phyloP scores from a whole-genome alignment of 2,888 invertebrate species.

The Lasioglossum marginatum region DNA sequence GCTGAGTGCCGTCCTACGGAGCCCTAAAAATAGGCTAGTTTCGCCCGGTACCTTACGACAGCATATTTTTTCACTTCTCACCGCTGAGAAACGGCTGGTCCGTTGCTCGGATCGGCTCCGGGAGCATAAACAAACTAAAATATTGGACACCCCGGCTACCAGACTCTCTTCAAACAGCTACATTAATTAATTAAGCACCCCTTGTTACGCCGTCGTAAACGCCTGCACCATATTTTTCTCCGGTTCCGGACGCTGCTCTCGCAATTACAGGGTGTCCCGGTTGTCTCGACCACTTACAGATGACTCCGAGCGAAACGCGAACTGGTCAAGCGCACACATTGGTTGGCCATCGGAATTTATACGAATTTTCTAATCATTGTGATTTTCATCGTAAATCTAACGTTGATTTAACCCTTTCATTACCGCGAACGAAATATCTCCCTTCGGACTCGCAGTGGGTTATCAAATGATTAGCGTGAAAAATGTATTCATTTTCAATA shows the following conservation, averaged over 20 bases:
- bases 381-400: background rate
- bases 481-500: too few relatives aligned
- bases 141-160: constrained; percentile 28
- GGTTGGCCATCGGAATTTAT: background rate
- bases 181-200: constrained; percentile 46
- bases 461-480: too few relatives aligned
- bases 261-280: background rate
- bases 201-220: background rate
- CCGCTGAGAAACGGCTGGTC: background rate
- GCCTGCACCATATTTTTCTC: background rate
- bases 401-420: too few relatives aligned
- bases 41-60: constrained; percentile 21
- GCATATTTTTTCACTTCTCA: constrained; percentile 27
- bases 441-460: too few relatives aligned
- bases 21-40: constrained; percentile 56
- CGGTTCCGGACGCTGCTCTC: background rate
- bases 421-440: too few relatives aligned
- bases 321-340: background rate
- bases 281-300: background rate
- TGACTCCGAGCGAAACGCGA: background rate
- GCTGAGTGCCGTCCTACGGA: constrained; percentile 52
- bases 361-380: background rate
- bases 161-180: constrained; percentile 1
- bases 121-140: constrained; percentile 35
- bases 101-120: background rate